Percentiles rank a stretch among this genome's conserved stretches.
phyloP scores from a whole-genome alignment of 2,113 vertebrate species.

The Urocitellus parryii region DNA sequence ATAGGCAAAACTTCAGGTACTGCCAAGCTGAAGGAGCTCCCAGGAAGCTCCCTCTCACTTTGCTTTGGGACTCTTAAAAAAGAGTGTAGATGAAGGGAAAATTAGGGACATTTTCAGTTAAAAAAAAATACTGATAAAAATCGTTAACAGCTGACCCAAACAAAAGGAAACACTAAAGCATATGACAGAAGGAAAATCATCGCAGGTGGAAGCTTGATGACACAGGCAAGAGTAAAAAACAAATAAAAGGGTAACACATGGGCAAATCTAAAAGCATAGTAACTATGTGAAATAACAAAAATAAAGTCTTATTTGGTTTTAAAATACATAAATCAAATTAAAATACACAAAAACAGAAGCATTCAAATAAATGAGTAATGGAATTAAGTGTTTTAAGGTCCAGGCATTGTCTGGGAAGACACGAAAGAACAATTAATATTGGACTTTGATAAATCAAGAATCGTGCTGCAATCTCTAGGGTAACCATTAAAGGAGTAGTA shows the following conservation, averaged over 20 bases:
- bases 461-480: neutral
- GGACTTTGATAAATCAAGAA: slow-evolving; percentile 30
- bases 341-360: slow-evolving; percentile 35
- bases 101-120: neutral
- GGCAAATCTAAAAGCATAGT: neutral
- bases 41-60: neutral
- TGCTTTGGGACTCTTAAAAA: neutral
- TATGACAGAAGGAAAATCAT: neutral
- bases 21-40: neutral
- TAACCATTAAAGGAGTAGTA: slow-evolving; percentile 2
- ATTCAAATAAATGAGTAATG: neutral
- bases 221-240: neutral
- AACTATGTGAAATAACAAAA: neutral
- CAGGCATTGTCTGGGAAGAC: neutral
- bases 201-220: neutral
- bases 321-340: slow-evolving; percentile 38
- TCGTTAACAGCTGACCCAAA: neutral
- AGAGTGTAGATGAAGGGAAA: slow-evolving; percentile 22
- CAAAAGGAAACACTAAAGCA: neutral
- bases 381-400: neutral
- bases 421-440: neutral
- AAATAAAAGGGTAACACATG: neutral
- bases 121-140: slow-evolving; percentile 2
- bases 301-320: neutral
- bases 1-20: neutral